Percentiles rank a stretch among this genome's conserved stretches.
Evolutionary conservation across 2,797 vertebrate species (phyloP).

Genomic region (Falco cherrug): DNA sequence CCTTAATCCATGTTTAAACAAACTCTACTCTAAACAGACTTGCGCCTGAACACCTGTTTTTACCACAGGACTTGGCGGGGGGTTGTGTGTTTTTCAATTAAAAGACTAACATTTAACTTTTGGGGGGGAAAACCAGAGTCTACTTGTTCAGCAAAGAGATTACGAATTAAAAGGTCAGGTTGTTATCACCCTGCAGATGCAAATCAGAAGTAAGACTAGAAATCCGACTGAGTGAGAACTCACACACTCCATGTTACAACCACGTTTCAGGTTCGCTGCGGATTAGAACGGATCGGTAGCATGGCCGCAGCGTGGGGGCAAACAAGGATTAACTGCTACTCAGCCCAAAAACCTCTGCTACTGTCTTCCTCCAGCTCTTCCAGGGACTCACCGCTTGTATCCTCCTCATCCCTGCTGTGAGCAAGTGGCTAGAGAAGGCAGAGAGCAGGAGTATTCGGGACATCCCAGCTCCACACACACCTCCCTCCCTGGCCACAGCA

Average conservation of each 20-base stretch:
- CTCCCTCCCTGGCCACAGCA: background rate
- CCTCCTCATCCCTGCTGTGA: background rate
- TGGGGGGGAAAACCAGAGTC: background rate
- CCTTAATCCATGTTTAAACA: conserved; percentile 54
- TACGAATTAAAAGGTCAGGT: conserved; percentile 5
- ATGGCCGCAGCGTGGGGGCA: accelerated
- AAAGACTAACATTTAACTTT: conserved; percentile 30
- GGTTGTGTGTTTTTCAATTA: conserved; percentile 25
- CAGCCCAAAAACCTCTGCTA: background rate
- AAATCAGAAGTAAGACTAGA: background rate
- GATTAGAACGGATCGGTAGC: background rate
- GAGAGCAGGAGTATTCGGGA: accelerated
- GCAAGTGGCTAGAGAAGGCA: background rate
- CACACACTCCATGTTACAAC: accelerated
- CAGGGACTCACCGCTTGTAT: too few relatives aligned
- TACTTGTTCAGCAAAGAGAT: background rate
- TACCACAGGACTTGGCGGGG: background rate
- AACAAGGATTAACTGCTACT: background rate
- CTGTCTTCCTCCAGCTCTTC: background rate
- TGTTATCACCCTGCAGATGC: background rate
- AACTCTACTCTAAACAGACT: conserved; percentile 43
- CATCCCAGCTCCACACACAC: background rate
- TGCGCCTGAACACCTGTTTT: conserved; percentile 53
- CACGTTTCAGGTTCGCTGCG: background rate
- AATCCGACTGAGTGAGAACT: background rate